These are phyloP conservation scores for Pantelozetes paolii DNA, from an alignment of 2,888 invertebrate genomes.

Conservation along the genomic window DNA sequence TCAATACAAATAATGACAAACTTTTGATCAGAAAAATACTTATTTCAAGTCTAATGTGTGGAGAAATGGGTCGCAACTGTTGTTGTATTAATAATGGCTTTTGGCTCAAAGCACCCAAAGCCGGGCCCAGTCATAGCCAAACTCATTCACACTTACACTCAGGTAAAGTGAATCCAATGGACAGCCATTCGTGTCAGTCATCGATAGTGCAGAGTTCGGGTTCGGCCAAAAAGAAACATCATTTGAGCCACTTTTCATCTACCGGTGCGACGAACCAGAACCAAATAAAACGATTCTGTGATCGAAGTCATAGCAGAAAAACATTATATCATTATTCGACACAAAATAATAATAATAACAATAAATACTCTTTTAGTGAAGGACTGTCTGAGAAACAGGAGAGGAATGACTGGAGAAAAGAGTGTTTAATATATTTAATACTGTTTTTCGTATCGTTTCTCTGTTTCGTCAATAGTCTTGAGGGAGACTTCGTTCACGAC, in stretches of 20 bases:
- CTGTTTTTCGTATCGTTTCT: slow-evolving; percentile 43
- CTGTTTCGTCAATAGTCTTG: slow-evolving; percentile 55
- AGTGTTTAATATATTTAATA: slow-evolving; percentile 32
- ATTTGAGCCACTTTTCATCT: background rate
- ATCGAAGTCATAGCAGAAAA: slow-evolving; percentile 20
- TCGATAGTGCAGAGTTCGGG: background rate
- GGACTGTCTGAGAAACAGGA: background rate
- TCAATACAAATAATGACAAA: background rate
- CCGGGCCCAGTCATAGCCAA: slow-evolving; percentile 7
- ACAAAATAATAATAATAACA: background rate
- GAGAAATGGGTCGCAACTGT: slow-evolving; percentile 28
- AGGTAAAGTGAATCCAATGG: slow-evolving; percentile 12
- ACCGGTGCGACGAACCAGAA: background rate
- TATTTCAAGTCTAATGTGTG: slow-evolving; percentile 11
- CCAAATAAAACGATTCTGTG: slow-evolving; percentile 21
- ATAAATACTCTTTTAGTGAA: background rate
- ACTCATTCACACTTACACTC: background rate
- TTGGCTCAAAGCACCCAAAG: slow-evolving; percentile 22
- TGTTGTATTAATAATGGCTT: slow-evolving; percentile 31
- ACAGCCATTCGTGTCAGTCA: background rate
- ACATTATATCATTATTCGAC: background rate
- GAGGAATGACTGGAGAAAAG: slow-evolving; percentile 19
- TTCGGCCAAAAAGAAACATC: slow-evolving; percentile 6
- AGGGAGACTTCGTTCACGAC: slow-evolving; percentile 80
- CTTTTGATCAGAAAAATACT: background rate